Percentiles rank a stretch among this genome's conserved stretches.
Conservation (phyloP, 2,113 vertebrate species). For the Calypte anna region DNA sequence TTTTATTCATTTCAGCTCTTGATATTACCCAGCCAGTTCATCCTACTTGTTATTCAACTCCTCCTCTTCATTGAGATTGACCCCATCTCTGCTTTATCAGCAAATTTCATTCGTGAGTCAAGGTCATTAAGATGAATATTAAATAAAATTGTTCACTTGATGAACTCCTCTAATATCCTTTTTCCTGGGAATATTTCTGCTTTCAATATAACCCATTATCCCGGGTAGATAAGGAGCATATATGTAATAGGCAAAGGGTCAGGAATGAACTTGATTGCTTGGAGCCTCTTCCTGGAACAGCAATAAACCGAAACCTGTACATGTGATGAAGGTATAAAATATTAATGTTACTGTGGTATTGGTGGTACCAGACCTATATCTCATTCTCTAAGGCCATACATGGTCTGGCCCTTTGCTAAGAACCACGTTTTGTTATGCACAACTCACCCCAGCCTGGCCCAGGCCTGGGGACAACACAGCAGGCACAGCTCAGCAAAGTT, state of each 20-base stretch:
- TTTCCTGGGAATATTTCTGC: constrained; percentile 36
- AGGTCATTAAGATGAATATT: constrained; percentile 57
- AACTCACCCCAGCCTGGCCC: background rate
- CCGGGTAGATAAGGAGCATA: background rate
- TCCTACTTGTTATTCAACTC: constrained; percentile 23
- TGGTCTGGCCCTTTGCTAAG: background rate
- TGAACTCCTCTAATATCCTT: constrained; percentile 47
- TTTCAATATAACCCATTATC: constrained; percentile 13
- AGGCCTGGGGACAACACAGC: background rate
- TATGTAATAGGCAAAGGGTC: background rate
- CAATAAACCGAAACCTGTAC: background rate
- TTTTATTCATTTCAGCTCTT: constrained; percentile 14
- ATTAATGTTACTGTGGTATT: background rate
- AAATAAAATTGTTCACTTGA: constrained; percentile 57
- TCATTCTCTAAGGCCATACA: background rate
- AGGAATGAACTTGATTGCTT: background rate
- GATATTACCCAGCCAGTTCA: background rate
- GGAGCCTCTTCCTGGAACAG: background rate
- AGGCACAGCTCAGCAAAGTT: background rate
- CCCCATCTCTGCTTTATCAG: constrained; percentile 45
- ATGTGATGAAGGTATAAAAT: background rate
- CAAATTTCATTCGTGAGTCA: background rate
- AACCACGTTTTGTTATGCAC: background rate
- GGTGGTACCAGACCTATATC: background rate
- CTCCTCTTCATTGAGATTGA: constrained; percentile 33